These are phyloP conservation scores for Parnassius glacialis DNA, from an alignment of 2,888 invertebrate species.

Conservation along the genomic window DNA sequence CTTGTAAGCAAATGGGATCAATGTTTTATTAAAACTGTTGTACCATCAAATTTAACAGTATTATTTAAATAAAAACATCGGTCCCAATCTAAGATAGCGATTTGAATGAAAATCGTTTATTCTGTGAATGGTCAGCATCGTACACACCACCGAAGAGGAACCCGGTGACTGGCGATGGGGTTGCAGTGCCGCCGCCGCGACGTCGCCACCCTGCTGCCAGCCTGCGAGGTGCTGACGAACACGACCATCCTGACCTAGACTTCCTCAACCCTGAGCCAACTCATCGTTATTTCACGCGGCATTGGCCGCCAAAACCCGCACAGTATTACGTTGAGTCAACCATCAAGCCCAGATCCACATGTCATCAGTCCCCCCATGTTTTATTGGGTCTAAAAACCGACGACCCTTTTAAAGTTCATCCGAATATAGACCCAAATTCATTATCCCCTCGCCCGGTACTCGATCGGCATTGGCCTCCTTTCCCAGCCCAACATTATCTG, in stretches of 20 bases:
- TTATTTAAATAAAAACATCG: constrained; percentile 23
- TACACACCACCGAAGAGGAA: constrained; percentile 81
- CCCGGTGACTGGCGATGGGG: constrained; percentile 83
- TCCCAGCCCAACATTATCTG: constrained; percentile 71
- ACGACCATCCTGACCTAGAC: constrained; percentile 31
- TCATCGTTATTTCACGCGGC: constrained; percentile 63
- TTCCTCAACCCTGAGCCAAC: constrained; percentile 61
- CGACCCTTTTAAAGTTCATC: constrained; percentile 55
- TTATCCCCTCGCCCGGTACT: constrained; percentile 62
- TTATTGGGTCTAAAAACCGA: constrained; percentile 68
- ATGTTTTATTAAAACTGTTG: constrained; percentile 20
- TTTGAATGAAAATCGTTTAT: constrained; percentile 71
- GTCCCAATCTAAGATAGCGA: constrained; percentile 34
- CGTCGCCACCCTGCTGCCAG: constrained; percentile 72
- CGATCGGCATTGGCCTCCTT: constrained; percentile 71
- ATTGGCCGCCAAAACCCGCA: constrained; percentile 69
- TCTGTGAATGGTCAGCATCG: constrained; percentile 74
- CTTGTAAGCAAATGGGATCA: constrained; percentile 28
- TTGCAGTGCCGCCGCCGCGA: constrained; percentile 75
- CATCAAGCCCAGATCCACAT: constrained; percentile 48
- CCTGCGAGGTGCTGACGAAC: constrained; percentile 76
- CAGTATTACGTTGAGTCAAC: constrained; percentile 70
- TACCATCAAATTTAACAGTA: background rate
- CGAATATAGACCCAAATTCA: constrained; percentile 62
- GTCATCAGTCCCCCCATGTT: constrained; percentile 61